Evolutionary conservation across 2,113 vertebrate genomes (phyloP).

Genomic region (Pseudolaguvia tuberculata): DNA sequence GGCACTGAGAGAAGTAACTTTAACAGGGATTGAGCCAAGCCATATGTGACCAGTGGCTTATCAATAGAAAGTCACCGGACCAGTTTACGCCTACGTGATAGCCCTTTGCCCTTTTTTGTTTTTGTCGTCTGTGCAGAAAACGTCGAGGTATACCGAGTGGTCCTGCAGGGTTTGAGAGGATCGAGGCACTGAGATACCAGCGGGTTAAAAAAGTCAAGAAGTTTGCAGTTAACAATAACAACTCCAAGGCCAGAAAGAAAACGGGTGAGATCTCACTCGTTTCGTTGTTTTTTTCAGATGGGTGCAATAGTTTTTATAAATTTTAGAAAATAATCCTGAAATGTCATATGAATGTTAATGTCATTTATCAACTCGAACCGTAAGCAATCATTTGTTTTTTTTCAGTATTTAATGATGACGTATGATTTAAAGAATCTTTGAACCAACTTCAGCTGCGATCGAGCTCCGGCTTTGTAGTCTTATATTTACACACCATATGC

Average conservation of each 20-base stretch:
- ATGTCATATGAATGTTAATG: too few relatives aligned
- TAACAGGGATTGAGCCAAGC: constrained; percentile 51
- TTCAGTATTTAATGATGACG: too few relatives aligned
- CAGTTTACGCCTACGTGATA: constrained; percentile 52
- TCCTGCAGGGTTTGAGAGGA: constrained; percentile 96
- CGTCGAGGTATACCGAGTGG: constrained; percentile 68
- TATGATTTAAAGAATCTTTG: too few relatives aligned
- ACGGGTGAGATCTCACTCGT: constrained; percentile 73
- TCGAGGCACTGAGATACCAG: constrained; percentile 97
- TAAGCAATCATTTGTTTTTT: not conserved
- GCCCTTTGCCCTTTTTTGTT: constrained; percentile 49
- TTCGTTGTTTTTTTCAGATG: constrained; percentile 21
- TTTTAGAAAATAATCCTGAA: too few relatives aligned
- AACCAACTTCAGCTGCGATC: not conserved
- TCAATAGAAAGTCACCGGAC: constrained; percentile 44
- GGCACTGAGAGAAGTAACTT: constrained; percentile 54
- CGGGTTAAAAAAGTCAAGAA: constrained; percentile 98
- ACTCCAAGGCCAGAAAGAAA: constrained; percentile 92
- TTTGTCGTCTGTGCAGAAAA: constrained; percentile 71
- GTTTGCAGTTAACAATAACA: constrained; percentile 87
- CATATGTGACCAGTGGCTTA: constrained; percentile 54
- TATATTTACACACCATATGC: not conserved
- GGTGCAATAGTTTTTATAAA: not conserved
- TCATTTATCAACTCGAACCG: too few relatives aligned
- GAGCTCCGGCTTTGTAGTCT: not conserved